Evolutionary conservation across 23 tunicate species (phyloP), one percentile per base, ranked within the genome.

Genomic region (Ascidia mentula): DNA sequence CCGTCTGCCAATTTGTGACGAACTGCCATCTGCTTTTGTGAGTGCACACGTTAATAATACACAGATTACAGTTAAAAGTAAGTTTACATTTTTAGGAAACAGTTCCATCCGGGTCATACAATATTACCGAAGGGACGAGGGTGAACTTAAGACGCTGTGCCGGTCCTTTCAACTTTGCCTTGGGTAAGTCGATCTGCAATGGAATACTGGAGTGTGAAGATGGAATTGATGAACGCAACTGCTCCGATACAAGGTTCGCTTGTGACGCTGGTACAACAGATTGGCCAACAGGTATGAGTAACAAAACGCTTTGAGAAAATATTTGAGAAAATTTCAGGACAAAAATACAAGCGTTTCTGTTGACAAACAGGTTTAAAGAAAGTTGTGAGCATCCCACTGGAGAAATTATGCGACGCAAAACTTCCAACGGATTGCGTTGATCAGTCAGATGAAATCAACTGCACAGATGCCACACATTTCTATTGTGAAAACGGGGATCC

Each of bases 401-500:
- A 65, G 26, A 40, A 78, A 39, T 4, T 0, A 4, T 85, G 89
- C 77, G 89, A 85, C 71, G 78, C 35, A 13, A 22, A 26, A 4
- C 3, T 40, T 9, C 65, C 65, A 26, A 53, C 45, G 1, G 84
- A 85, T 72, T 85, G 89, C 38, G 28, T 85, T 4, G 89, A 79
- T 39, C 12, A 34, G 12, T 34, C 84, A 13, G 89, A 85, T 72
- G 89, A 85, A 46, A 79, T 26, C 30, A 72, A 42, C 79, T 85
- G 89, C 73, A 40, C 18, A 31, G 37, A 20, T 9, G 35, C 35
- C 6, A 85, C 89, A 5, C 89, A 85, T 33, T 85, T 78, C 37
- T 85, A 85, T 38, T 85, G 89, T 53, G 77, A 69, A 69, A 69
- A 72, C 38, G 84, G 84, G 28, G 45, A 71, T 7, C 83, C 89